Evolutionary conservation across 1,140 invertebrate genomes (phyloP).

Genomic region (Drosophila nigrodunni): DNA sequence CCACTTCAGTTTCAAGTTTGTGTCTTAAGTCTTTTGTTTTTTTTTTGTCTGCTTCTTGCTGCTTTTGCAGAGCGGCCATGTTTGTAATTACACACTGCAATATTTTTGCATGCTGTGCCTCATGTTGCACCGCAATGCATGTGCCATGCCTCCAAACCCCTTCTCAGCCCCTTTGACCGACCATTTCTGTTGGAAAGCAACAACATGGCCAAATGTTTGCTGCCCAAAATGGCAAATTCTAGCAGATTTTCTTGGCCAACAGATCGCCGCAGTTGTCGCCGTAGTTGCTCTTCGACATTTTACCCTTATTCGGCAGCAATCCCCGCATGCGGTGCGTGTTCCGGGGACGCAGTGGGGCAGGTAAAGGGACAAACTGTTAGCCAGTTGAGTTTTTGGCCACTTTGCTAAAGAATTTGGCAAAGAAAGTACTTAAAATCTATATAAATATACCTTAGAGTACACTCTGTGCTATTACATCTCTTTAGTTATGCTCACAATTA

Average conservation of each 20-base stretch:
- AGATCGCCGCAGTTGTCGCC: neutral
- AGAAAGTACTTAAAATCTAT: neutral
- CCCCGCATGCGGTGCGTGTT: neutral
- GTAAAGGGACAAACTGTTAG: constrained; percentile 21
- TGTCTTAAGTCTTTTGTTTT: constrained; percentile 55
- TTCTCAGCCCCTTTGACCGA: neutral
- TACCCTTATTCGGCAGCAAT: constrained; percentile 62
- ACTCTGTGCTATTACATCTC: too few relatives aligned
- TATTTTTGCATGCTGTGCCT: constrained; percentile 16
- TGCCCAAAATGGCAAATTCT: constrained; percentile 75
- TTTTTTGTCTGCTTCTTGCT: neutral
- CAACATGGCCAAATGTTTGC: constrained; percentile 73
- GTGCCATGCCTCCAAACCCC: neutral
- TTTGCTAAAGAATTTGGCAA: neutral
- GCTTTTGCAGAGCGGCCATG: constrained; percentile 35
- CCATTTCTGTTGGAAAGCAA: constrained; percentile 23
- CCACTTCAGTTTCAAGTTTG: constrained; percentile 31
- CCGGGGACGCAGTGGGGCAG: neutral
- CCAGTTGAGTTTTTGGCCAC: constrained; percentile 1
- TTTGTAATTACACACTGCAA: constrained; percentile 62
- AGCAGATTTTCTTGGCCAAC: constrained; percentile 65
- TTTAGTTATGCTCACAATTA: too few relatives aligned
- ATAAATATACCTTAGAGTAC: too few relatives aligned
- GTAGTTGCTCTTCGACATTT: constrained; percentile 54
- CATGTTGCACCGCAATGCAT: constrained; percentile 1